Base-by-base conservation (phyloP, 2,888 invertebrate genomes). In the Odontocolon sp. region DNA sequence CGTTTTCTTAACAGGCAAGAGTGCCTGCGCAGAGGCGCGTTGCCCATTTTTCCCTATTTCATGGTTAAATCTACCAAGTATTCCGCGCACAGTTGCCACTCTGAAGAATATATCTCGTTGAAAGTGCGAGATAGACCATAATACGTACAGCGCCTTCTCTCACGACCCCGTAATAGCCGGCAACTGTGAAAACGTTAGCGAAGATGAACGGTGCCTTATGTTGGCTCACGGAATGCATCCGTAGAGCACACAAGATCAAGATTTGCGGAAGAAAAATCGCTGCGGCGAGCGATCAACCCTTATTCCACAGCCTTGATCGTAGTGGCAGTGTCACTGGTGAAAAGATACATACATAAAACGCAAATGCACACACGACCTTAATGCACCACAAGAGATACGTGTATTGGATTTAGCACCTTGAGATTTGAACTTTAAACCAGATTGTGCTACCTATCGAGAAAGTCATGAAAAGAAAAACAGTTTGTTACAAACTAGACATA, bases 241-340 rank as follows among this genome's bases (percentile, higher is more conserved):
- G 47, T 33, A 50, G 50, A 11, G 68, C 71, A 63, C 63, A 72
- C 71, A 54, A 21, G 40, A 77, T 77, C 77, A 68, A 77, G 71
- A 77, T 77, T 77, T 72, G 50, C 71, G 50, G 36, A 68, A 72
- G 77, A 77, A 77, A 68, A 77, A 77, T 71, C 52, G 71, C 63
- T 68, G 21, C 40, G 28, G 47, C 50, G 21, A 18, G 57, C 71
- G 67, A 77, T 77, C 68, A 77, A 67, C 50, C 3, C 42, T 42
- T 47, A 33, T 45, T 5, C 26, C 67, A 59, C 50, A 23, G 28
- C 47, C 9, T 28, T 11, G 14, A 76, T 67, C 47, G 4, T 4
- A 26, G 26, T 6, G 21, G n/a, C 9, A 14, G 36, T 47, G 47
- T 26, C 5, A 45, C 45, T 45, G 9, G 38, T 33, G 33, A n/a